Conservation (phyloP, 2,888 invertebrate genomes). For the Bhutanitis thaidina region DNA sequence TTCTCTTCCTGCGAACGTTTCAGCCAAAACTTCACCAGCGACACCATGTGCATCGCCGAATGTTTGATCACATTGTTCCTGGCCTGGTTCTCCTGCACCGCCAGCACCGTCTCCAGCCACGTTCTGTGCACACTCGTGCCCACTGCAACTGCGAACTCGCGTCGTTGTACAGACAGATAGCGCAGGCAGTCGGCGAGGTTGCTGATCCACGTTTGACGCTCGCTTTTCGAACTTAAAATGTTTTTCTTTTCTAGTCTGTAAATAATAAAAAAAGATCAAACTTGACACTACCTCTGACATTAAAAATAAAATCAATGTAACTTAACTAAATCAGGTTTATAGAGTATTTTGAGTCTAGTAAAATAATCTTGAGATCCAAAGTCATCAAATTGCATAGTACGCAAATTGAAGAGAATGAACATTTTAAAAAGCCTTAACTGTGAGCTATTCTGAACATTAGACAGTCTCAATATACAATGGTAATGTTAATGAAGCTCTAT, state of each 20-base stretch:
- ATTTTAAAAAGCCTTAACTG: too few species aligned
- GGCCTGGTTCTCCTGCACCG: constrained; percentile 25
- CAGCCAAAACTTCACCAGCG: constrained; percentile 54
- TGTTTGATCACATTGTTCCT: constrained; percentile 38
- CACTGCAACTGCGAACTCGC: constrained; percentile 36
- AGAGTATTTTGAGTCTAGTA: too few species aligned
- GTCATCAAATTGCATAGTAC: too few species aligned
- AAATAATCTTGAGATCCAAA: too few species aligned
- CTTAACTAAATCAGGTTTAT: too few species aligned
- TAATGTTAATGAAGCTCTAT: background rate
- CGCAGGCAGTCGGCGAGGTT: constrained; percentile 87
- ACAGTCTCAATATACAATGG: too few species aligned
- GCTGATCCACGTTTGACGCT: constrained; percentile 83
- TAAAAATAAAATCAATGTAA: too few species aligned
- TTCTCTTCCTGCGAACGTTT: constrained; percentile 37
- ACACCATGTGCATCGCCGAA: constrained; percentile 43
- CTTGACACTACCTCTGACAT: too few species aligned
- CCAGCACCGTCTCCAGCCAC: constrained; percentile 44
- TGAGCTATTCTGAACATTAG: too few species aligned
- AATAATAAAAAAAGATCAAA: constrained; percentile 14
- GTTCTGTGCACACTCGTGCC: constrained; percentile 41
- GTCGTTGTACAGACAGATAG: constrained; percentile 42
- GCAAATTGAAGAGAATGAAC: too few species aligned
- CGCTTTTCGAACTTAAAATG: constrained; percentile 82
- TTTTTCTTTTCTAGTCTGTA: constrained; percentile 81